These are phyloP conservation scores for Ormyrus nitidulus DNA, from an alignment of 2,888 invertebrate species.

Conservation along the genomic window DNA sequence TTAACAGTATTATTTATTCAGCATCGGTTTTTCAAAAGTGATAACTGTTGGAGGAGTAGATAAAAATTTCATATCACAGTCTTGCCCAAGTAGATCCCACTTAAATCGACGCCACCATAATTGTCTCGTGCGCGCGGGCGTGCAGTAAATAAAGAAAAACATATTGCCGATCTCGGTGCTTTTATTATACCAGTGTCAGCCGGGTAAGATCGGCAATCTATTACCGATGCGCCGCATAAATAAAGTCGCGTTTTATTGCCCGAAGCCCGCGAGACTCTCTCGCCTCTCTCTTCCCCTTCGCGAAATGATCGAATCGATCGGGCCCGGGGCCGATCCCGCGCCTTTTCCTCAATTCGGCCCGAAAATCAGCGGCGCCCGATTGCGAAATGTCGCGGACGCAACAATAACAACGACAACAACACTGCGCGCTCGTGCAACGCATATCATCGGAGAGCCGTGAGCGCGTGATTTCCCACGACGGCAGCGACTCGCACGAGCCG, in stretches of 20 bases:
- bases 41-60: background rate
- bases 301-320: background rate
- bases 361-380: constrained; percentile 18
- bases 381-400: constrained; percentile 40
- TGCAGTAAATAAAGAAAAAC: constrained; percentile 23
- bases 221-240: constrained; percentile 47
- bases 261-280: background rate
- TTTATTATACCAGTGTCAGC: constrained; percentile 10
- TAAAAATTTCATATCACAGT: constrained; percentile 1
- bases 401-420: background rate
- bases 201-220: constrained; percentile 28
- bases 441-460: constrained; percentile 28
- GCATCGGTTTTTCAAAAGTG: too few relatives aligned
- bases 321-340: background rate
- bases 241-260: constrained; percentile 45
- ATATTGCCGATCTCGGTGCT: constrained; percentile 4
- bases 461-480: constrained; percentile 51
- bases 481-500: constrained; percentile 20
- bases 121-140: background rate
- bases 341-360: background rate
- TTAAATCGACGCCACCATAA: background rate
- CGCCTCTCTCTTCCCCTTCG: background rate
- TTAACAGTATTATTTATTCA: too few relatives aligned
- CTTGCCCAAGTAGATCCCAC: background rate
- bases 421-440: constrained; percentile 46